These are phyloP conservation scores for Sebastes vulpes DNA, from an alignment of 2,797 vertebrate genomes.

Conservation along the genomic window DNA sequence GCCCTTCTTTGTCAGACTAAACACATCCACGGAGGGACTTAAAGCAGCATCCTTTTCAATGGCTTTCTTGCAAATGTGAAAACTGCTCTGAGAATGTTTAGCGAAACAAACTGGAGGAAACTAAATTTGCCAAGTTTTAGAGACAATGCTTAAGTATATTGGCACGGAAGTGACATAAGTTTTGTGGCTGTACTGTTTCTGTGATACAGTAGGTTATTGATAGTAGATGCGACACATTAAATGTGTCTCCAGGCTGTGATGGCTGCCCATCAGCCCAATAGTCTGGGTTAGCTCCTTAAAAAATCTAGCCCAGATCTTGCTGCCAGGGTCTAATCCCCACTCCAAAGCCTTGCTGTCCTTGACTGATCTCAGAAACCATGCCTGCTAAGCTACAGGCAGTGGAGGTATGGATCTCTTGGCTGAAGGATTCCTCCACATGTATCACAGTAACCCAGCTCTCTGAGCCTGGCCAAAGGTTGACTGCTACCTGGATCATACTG, in stretches of 20 bases:
- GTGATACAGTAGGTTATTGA: slow-evolving; percentile 8
- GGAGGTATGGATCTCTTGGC: slow-evolving; percentile 55
- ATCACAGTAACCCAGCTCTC: slow-evolving; percentile 42
- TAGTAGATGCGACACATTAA: slow-evolving; percentile 19
- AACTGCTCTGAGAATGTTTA: slow-evolving; percentile 38
- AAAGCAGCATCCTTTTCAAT: slow-evolving; percentile 52
- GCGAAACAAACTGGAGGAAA: slow-evolving; percentile 36
- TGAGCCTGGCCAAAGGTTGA: slow-evolving; percentile 52
- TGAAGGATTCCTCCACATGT: slow-evolving; percentile 50
- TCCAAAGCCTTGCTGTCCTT: slow-evolving; percentile 70
- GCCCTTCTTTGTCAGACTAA: slow-evolving; percentile 60
- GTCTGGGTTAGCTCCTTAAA: slow-evolving; percentile 48
- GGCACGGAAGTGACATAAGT: slow-evolving; percentile 36
- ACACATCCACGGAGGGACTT: slow-evolving; percentile 66
- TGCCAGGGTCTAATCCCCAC: slow-evolving; percentile 70
- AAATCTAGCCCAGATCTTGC: slow-evolving; percentile 62
- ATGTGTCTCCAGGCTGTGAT: slow-evolving; percentile 24
- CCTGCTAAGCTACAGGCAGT: slow-evolving; percentile 51
- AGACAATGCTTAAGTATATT: slow-evolving; percentile 45
- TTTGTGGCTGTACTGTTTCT: slow-evolving; percentile 15
- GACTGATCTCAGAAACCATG: slow-evolving; percentile 69
- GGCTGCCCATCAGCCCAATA: slow-evolving; percentile 42
- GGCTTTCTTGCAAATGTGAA: slow-evolving; percentile 58
- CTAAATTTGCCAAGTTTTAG: slow-evolving; percentile 29
- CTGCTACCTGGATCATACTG: slow-evolving; percentile 47